Evolutionary conservation across 2,888 invertebrate species (phyloP), one percentile per base, ranked within the genome.

Genomic region (Congeria kusceri): DNA sequence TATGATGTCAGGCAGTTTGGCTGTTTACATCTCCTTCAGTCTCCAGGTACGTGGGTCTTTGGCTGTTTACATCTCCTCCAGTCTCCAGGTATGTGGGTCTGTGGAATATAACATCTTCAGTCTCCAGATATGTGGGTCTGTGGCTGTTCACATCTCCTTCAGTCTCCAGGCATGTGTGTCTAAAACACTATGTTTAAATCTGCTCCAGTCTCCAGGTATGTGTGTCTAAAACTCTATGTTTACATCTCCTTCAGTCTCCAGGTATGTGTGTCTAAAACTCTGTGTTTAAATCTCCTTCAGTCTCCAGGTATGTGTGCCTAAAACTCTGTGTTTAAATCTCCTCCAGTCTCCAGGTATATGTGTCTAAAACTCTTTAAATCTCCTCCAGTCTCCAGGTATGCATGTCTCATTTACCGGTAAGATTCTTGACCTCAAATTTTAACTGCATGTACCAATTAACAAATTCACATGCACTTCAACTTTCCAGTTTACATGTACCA

Each of bases 201-300:
- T 96, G 97, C 59, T 98, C 28, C 28, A n/a, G 11, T 20, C 95
- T 99, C 90, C 97, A 98, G 92, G 94, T 94, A 85, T 84, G 57
- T 3, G n/a, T n/a, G n/a, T 7, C n/a, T 88, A 97, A 99, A 18
- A 96, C 97, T 15, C 46, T n/a, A n/a, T 84, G 96, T 99, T 86
- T 97, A 97, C 91, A 95, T 98, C 84, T 96, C 97, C 59, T 98
- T 98, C 93, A 98, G 97, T 94, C 95, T 99, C 90, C 97, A 98
- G 92, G 94, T 94, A 85, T 84, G 57, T n/a, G n/a, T n/a, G n/a
- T n/a, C n/a, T n/a, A n/a, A n/a, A 46, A 46, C 46, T 15, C 11
- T 15, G 15, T 84, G 96, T 99, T 86, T 97, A 97, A 91, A 95
- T 98, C 84, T 96, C 97, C 59, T 98, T n/a, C 28, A n/a, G 11